phyloP scores from a whole-genome alignment of 53 echinoderm and acorn worm species.

The Luidia sarsii region DNA sequence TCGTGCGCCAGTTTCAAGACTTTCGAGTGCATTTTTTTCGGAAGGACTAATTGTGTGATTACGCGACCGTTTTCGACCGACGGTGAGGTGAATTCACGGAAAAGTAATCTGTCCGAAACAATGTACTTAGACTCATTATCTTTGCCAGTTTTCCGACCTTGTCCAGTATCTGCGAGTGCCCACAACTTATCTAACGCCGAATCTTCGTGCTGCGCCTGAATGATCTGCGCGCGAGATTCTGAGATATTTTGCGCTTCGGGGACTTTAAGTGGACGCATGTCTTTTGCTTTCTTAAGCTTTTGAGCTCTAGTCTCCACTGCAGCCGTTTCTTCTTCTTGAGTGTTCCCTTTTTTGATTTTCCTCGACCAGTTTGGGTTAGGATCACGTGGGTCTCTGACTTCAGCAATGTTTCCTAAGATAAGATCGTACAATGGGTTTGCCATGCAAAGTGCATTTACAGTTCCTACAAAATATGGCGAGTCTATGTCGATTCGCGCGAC shows the following conservation, averaged over 20 bases:
- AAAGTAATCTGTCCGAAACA: slow-evolving; percentile 3
- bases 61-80: not conserved
- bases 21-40: not conserved
- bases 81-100: slow-evolving; percentile 6
- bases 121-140: not conserved
- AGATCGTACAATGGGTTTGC: slow-evolving; percentile 16
- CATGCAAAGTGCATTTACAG: slow-evolving; percentile 29
- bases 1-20: slow-evolving; percentile 44
- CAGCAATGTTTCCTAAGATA: not conserved
- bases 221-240: slow-evolving; percentile 12
- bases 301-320: slow-evolving; percentile 20
- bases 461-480: slow-evolving; percentile 17
- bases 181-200: not conserved
- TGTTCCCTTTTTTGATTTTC: not conserved
- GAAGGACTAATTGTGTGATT: slow-evolving; percentile 29
- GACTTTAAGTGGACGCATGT: slow-evolving; percentile 13
- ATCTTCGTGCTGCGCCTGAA: not conserved
- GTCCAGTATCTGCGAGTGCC: not conserved
- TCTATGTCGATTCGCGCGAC: slow-evolving; percentile 30
- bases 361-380: slow-evolving; percentile 9
- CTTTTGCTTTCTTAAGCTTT: not conserved
- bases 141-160: not conserved
- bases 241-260: slow-evolving; percentile 15
- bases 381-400: not conserved
- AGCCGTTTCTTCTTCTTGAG: not conserved